phyloP scores from a whole-genome alignment of 2,797 vertebrate genomes.

The Emydoidea blandingii region DNA sequence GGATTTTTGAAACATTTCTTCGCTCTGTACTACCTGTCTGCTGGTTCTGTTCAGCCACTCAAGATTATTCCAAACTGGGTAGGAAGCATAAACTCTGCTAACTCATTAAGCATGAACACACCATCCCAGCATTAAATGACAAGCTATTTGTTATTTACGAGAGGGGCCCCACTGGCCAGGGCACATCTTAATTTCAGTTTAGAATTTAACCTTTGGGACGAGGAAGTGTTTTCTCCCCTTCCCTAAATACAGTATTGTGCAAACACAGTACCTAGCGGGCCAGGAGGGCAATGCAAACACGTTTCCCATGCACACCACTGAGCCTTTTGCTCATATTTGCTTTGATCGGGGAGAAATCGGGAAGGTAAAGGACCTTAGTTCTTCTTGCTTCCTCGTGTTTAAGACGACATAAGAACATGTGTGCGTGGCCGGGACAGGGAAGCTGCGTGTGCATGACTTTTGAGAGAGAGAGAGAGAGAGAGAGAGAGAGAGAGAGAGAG shows the following conservation, averaged over 20 bases:
- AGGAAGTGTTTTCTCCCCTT: background rate
- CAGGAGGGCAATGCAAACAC: background rate
- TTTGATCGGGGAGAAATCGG: background rate
- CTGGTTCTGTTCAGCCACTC: background rate
- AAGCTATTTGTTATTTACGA: background rate
- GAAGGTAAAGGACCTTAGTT: background rate
- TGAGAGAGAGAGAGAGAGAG: too few species aligned
- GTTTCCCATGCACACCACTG: accelerated
- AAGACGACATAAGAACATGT: background rate
- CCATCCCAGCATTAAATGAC: background rate
- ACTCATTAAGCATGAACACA: background rate
- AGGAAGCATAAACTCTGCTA: background rate
- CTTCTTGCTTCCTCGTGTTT: background rate
- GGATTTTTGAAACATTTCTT: background rate
- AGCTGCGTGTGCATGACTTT: background rate
- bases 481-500: too few species aligned
- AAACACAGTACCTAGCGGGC: too few species aligned
- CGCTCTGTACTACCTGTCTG: background rate
- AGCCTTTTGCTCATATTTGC: background rate
- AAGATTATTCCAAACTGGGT: background rate
- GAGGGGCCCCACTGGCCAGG: background rate
- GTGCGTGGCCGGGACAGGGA: too few species aligned
- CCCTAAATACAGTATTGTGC: background rate
- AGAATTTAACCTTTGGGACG: background rate
- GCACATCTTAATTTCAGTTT: background rate